Percentiles rank a stretch among this genome's conserved stretches.
Conservation (phyloP, 53 echinoderm and acorn worm species). For the Holothuria leucospilota region DNA sequence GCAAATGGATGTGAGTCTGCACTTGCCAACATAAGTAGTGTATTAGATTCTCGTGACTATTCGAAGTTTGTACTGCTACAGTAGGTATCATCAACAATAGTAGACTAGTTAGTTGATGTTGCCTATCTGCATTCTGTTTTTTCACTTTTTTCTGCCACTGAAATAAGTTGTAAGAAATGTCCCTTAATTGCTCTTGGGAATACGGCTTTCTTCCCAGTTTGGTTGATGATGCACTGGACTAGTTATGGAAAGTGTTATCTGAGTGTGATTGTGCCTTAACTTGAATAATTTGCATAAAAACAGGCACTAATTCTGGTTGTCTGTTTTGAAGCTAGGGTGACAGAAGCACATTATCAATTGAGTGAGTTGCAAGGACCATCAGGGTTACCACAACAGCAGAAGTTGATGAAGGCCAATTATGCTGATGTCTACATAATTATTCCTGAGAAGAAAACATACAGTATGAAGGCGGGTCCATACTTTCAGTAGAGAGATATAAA, state of each 20-base stretch:
- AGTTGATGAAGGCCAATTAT: neutral
- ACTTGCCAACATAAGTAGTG: slow-evolving; percentile 7
- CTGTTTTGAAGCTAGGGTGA: slow-evolving; percentile 6
- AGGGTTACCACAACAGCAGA: neutral
- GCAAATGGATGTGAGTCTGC: neutral
- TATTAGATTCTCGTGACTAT: too few relatives aligned
- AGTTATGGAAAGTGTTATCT: too few relatives aligned
- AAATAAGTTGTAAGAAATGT: slow-evolving; percentile 23
- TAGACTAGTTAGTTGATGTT: too few relatives aligned
- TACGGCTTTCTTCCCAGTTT: too few relatives aligned
- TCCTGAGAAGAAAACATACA: too few relatives aligned
- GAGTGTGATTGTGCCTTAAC: neutral
- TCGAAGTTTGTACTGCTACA: too few relatives aligned
- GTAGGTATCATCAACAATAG: too few relatives aligned
- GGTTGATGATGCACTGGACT: too few relatives aligned
- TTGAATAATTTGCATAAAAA: neutral
- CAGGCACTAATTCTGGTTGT: slow-evolving; percentile 1
- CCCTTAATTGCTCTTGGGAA: neutral
- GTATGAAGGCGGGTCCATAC: too few relatives aligned
- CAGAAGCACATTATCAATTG: slow-evolving; percentile 1
- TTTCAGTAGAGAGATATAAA: too few relatives aligned
- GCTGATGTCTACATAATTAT: too few relatives aligned
- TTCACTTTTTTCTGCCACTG: neutral
- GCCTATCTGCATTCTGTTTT: neutral
- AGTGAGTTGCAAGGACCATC: neutral